These are phyloP conservation scores for Polia nebulosa DNA, from an alignment of 2,888 invertebrate genomes.

Conservation along the genomic window DNA sequence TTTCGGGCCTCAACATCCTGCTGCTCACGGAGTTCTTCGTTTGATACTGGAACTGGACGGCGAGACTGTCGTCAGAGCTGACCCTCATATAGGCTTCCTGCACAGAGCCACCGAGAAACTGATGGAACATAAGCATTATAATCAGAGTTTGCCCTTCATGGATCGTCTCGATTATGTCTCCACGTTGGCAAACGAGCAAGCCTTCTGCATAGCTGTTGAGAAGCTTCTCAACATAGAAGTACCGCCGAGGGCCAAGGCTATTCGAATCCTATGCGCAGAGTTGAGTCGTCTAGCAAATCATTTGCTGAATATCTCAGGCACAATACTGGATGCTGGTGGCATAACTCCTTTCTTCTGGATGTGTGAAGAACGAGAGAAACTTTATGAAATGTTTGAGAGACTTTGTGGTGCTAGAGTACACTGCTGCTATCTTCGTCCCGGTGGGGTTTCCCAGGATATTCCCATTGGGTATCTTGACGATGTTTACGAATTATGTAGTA, in stretches of 20 bases:
- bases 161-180: constrained; percentile 97
- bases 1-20: constrained; percentile 97
- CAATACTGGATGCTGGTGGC: constrained; percentile 95
- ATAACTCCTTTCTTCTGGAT: constrained; percentile 98
- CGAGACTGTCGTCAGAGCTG: constrained; percentile 94
- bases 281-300: constrained; percentile 95
- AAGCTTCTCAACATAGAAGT: constrained; percentile 95
- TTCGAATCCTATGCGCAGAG: constrained; percentile 94
- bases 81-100: constrained; percentile 96
- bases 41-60: constrained; percentile 95
- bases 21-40: constrained; percentile 97
- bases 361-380: constrained; percentile 97
- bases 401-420: constrained; percentile 96
- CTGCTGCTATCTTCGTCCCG: constrained; percentile 95
- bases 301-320: constrained; percentile 93
- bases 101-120: constrained; percentile 97
- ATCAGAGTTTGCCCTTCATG: constrained; percentile 96
- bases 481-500: constrained; percentile 93
- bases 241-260: constrained; percentile 95
- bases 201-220: constrained; percentile 95
- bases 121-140: constrained; percentile 97
- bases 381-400: constrained; percentile 96
- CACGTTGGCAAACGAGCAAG: constrained; percentile 95
- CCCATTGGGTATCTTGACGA: constrained; percentile 94
- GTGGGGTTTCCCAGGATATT: constrained; percentile 93